Conservation (phyloP, 2,888 invertebrate species). For the Tinea pellionella region DNA sequence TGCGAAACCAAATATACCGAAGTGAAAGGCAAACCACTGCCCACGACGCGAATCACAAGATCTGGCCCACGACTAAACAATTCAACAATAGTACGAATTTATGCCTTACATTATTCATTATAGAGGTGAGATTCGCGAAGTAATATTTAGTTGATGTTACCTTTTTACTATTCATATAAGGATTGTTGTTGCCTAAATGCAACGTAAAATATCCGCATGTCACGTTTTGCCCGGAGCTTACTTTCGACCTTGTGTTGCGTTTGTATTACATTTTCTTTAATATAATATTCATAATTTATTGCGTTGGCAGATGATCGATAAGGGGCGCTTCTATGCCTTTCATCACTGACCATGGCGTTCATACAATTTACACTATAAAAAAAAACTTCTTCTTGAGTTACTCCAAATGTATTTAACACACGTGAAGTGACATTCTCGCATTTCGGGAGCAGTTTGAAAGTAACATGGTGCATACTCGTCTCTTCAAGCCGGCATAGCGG, state of each 20-base stretch:
- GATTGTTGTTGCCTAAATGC: slow-evolving; percentile 4
- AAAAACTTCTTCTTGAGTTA: too few relatives aligned
- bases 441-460: too few relatives aligned
- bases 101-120: neutral
- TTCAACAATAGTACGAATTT: neutral
- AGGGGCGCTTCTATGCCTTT: neutral
- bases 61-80: slow-evolving; percentile 4
- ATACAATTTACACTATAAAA: too few relatives aligned
- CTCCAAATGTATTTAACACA: too few relatives aligned
- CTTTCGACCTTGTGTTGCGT: slow-evolving; percentile 11
- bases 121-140: neutral
- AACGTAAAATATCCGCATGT: slow-evolving; percentile 8
- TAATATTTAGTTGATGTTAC: neutral
- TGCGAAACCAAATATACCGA: slow-evolving; percentile 23
- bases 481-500: too few relatives aligned
- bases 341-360: neutral
- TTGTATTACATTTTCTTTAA: neutral
- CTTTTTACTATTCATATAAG: neutral
- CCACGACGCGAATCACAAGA: slow-evolving; percentile 29
- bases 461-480: too few relatives aligned
- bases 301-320: neutral
- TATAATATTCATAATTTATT: neutral
- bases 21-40: slow-evolving; percentile 56
- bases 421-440: too few relatives aligned
- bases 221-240: slow-evolving; percentile 8